Conservation (phyloP, 2,113 vertebrate genomes). For the Sula dactylatra region DNA sequence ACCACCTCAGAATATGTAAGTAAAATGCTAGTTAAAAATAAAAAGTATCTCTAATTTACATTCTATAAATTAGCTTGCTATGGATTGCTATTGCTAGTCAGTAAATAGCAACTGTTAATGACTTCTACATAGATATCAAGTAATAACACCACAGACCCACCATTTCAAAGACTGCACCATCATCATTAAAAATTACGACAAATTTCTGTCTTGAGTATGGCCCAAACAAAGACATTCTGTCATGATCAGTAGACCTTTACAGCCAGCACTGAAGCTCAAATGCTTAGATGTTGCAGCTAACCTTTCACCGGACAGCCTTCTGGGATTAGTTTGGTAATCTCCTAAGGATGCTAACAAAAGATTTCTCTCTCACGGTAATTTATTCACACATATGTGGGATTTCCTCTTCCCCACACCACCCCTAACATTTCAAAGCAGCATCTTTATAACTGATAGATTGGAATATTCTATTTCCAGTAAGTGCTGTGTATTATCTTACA, state of each 20-base stretch:
- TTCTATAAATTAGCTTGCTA: not conserved
- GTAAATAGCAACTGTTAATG: not conserved
- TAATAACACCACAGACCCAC: constrained; percentile 39
- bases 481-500: not conserved
- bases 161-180: constrained; percentile 74
- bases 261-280: not conserved
- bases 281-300: not conserved
- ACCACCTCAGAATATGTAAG: not conserved
- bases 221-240: constrained; percentile 63
- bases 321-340: constrained; percentile 39
- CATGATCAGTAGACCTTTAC: not conserved
- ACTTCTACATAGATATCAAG: not conserved
- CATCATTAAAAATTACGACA: constrained; percentile 74
- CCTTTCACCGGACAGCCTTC: not conserved
- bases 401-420: not conserved
- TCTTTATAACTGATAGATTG: not conserved
- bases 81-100: not conserved
- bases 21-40: not conserved
- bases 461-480: not conserved
- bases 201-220: constrained; percentile 28
- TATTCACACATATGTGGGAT: not conserved
- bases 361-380: constrained; percentile 20
- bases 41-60: not conserved
- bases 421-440: not conserved
- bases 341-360: constrained; percentile 29